Conservation (phyloP, 2,888 invertebrate species). For the Standfussiana lucernea region DNA sequence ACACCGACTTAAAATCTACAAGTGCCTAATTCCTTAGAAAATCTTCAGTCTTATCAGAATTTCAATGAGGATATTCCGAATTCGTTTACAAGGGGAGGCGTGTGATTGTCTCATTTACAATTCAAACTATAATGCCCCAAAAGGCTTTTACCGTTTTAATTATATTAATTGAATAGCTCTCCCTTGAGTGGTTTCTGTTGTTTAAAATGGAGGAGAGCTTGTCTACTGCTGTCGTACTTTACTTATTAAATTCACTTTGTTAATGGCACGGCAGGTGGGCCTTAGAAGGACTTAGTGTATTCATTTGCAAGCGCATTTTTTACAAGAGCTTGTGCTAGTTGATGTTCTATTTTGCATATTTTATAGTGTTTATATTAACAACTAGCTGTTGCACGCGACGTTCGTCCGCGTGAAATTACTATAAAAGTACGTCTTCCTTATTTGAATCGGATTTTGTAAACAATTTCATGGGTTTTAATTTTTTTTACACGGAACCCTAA, state of each 20-base stretch:
- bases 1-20: conserved; percentile 26
- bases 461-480: no score
- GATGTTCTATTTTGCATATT: background rate
- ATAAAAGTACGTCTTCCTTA: no score
- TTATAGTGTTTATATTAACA: background rate
- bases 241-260: conserved; percentile 36
- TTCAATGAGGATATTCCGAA: conserved; percentile 71
- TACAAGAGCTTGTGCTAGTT: background rate
- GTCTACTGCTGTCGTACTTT: conserved; percentile 33
- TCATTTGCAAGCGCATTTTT: background rate
- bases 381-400: no score
- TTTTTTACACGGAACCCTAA: no score
- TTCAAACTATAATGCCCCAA: conserved; percentile 71
- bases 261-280: background rate
- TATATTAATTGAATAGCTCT: conserved; percentile 74
- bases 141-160: conserved; percentile 68
- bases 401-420: no score
- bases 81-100: conserved; percentile 70
- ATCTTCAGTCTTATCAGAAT: conserved; percentile 64
- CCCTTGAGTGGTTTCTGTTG: conserved; percentile 66
- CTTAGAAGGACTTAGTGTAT: background rate
- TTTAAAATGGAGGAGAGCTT: conserved; percentile 47
- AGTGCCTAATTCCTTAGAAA: conserved; percentile 36
- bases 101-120: conserved; percentile 76
- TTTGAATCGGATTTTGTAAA: no score